Evolutionary conservation across 2,113 vertebrate genomes (phyloP).

Genomic region (Rhombomys opimus): DNA sequence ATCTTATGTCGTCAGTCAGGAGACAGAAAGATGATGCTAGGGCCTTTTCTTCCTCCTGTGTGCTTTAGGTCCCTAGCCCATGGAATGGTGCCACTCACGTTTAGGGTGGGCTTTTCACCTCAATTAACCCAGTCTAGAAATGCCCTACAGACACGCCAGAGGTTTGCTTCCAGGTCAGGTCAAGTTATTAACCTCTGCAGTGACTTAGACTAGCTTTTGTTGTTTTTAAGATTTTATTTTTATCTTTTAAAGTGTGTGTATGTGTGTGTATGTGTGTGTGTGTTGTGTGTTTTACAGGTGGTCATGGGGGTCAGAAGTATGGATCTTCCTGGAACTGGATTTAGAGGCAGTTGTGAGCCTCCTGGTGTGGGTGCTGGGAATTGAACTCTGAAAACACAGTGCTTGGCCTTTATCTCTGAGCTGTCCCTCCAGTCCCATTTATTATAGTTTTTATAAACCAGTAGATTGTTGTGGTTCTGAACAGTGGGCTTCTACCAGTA

Average conservation of each 20-base stretch:
- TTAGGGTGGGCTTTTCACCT: background rate
- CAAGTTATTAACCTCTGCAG: background rate
- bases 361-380: background rate
- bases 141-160: background rate
- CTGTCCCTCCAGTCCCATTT: background rate
- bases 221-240: background rate
- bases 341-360: background rate
- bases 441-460: background rate
- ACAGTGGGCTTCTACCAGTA: background rate
- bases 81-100: background rate
- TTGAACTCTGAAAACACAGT: background rate
- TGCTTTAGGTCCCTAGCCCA: background rate
- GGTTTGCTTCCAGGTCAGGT: background rate
- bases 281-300: background rate
- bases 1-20: background rate
- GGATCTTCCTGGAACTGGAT: background rate
- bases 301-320: background rate
- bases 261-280: background rate
- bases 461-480: background rate
- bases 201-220: background rate
- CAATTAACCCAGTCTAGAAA: background rate
- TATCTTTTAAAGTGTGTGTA: background rate
- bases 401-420: background rate
- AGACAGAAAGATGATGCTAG: background rate
- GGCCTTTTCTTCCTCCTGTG: background rate